Base-by-base conservation (phyloP, 2,113 vertebrate species). In the Phoxinus phoxinus region DNA sequence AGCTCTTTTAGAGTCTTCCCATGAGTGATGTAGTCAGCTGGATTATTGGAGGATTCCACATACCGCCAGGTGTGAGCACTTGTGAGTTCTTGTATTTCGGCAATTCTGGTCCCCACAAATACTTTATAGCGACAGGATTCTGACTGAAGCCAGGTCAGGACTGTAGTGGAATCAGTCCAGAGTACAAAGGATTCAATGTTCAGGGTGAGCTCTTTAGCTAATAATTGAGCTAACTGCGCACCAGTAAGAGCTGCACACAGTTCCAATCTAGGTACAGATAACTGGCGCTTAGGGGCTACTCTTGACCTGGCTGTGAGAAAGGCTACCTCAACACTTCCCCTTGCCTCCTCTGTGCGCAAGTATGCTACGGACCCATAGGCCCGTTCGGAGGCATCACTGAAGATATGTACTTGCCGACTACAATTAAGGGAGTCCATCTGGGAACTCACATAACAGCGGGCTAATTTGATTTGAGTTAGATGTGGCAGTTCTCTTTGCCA, bases 401-500 rank as follows among this genome's bases (percentile, higher is more conserved):
- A 67, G 5, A 67, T 67, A 67, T 67, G 63, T 67, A 67, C 41
- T 21, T 56, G 53, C 53, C 15, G 4, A 21, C 17, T 56, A 56
- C 53, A 56, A 37, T 53, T 19, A 19, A 53, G 51, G 51, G 51
- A 53, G 17, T 75, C 83, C 1, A 85, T 35, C 4, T 84, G 37
- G 2, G 25, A 4, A 51, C 65, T 73, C 15, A 25, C n/a, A 44
- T 73, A 65, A 21, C 80, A 83, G 53, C 37, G 59, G 27, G 61
- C 44, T 6, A 48, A 2, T 11, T 27, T 69, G 30, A 74, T 77
- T 2, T 84, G 6, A 1, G 12, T 35, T 1, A 88, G 73, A 9
- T 83, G 6, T 15, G 61, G 13, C 17, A 80, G 41, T 17, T 89
- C 77, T 2, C 2, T n/a, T 6, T 82, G 48, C 84, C 85, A 87